These are phyloP conservation scores for Agrotis clavis DNA, from an alignment of 2,888 invertebrate species.

Conservation along the genomic window DNA sequence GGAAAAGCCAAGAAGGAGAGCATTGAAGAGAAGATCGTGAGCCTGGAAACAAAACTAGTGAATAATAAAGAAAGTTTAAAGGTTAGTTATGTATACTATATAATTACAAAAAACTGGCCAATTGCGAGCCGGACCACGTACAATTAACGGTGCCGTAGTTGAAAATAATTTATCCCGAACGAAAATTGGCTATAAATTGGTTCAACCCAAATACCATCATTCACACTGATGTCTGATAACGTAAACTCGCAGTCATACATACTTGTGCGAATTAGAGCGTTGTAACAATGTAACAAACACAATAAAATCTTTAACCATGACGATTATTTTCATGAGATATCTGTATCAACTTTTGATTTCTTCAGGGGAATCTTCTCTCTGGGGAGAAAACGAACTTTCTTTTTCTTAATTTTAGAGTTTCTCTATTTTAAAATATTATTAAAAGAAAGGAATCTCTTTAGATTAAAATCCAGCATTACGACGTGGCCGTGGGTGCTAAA, in stretches of 20 bases:
- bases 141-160: too few relatives aligned
- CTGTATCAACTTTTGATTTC: conserved; percentile 50
- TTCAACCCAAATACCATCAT: conserved; percentile 26
- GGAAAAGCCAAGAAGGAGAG: conserved; percentile 77
- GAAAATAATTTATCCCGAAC: too few relatives aligned
- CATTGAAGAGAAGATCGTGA: conserved; percentile 78
- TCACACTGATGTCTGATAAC: conserved; percentile 31
- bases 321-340: conserved; percentile 68
- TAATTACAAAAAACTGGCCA: background rate
- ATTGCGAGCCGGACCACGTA: too few relatives aligned
- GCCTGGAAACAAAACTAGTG: conserved; percentile 76
- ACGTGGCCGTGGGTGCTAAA: too few relatives aligned
- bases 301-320: conserved; percentile 73
- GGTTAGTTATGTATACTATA: conserved; percentile 15
- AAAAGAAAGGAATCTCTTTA: too few relatives aligned
- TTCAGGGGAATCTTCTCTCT: background rate
- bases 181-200: background rate
- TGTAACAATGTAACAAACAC: conserved; percentile 65
- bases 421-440: background rate
- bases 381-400: background rate
- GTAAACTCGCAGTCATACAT: conserved; percentile 33
- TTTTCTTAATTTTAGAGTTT: background rate
- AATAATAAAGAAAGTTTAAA: conserved; percentile 67
- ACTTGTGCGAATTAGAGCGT: conserved; percentile 68
- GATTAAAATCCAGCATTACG: too few relatives aligned